phyloP scores from a whole-genome alignment of 92 coral and sea anemone species.

The Pocillopora grandis region DNA sequence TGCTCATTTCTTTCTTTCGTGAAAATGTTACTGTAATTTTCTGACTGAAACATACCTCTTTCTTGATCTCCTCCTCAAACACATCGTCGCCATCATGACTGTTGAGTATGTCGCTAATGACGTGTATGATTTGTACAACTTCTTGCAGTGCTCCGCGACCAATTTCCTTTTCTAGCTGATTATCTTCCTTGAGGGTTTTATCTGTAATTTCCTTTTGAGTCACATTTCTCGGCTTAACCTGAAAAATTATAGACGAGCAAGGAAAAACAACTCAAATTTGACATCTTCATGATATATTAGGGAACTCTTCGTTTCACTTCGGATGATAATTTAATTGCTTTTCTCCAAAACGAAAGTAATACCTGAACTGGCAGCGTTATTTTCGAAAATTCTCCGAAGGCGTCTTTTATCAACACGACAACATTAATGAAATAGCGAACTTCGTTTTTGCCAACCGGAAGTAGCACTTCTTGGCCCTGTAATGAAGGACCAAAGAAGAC shows the following conservation, averaged over 20 bases:
- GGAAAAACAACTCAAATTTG: background rate
- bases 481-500: slow-evolving; percentile 75
- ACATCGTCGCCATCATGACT: background rate
- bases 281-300: too few relatives aligned
- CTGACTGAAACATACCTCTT: background rate
- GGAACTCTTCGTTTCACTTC: too few relatives aligned
- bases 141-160: slow-evolving; percentile 67
- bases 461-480: slow-evolving; percentile 35
- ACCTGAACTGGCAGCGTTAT: slow-evolving; percentile 56
- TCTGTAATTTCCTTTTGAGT: background rate
- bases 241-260: background rate
- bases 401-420: slow-evolving; percentile 69
- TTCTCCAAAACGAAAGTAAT: background rate
- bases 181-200: slow-evolving; percentile 20
- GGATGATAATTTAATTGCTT: too few relatives aligned
- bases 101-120: slow-evolving; percentile 59
- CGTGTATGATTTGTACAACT: slow-evolving; percentile 55
- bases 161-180: slow-evolving; percentile 22
- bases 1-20: too few relatives aligned
- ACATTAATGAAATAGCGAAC: slow-evolving; percentile 35
- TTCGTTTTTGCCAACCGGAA: slow-evolving; percentile 68
- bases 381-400: slow-evolving; percentile 62
- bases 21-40: background rate
- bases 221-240: slow-evolving; percentile 10
- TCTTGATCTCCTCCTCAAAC: background rate